A percentile compares a stretch with the other conserved stretches of the same genome.
phyloP scores from a whole-genome alignment of 2,888 invertebrate species.

The Rugalucina vietnamica region DNA sequence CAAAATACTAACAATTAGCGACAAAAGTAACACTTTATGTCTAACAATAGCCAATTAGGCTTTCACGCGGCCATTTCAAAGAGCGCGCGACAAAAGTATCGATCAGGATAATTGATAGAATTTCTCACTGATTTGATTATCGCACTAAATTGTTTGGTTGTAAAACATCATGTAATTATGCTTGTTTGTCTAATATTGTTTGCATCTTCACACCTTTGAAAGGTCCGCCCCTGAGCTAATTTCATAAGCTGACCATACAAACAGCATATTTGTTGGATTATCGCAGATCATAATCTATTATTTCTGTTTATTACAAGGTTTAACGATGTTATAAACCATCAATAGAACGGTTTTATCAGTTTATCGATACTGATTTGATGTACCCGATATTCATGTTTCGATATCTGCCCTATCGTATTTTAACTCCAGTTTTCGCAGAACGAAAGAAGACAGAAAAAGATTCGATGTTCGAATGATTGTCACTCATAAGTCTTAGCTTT shows the following conservation, averaged over 20 bases:
- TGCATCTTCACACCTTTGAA: neutral
- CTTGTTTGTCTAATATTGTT: neutral
- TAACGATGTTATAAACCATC: too few relatives aligned
- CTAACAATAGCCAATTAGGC: neutral
- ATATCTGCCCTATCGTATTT: too few relatives aligned
- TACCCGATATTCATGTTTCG: too few relatives aligned
- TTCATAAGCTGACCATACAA: neutral
- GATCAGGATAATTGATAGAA: constrained; percentile 18
- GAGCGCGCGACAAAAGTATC: constrained; percentile 17
- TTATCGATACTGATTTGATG: too few relatives aligned
- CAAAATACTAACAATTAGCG: neutral
- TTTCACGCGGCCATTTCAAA: constrained; percentile 17
- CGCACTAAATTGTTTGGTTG: neutral
- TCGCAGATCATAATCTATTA: neutral
- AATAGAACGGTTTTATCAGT: neutral
- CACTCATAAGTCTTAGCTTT: too few relatives aligned
- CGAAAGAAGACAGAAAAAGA: too few relatives aligned
- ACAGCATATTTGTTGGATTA: neutral
- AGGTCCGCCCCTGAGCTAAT: neutral
- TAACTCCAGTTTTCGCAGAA: too few relatives aligned
- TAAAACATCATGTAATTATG: neutral
- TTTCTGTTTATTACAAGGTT: neutral
- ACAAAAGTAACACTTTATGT: constrained; percentile 9
- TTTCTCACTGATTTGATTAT: constrained; percentile 23
- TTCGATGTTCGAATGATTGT: too few relatives aligned